A percentile compares a stretch with the other conserved stretches of the same genome.
Evolutionary conservation across 2,888 invertebrate genomes (phyloP).

Genomic region (Nudaria mundana): DNA sequence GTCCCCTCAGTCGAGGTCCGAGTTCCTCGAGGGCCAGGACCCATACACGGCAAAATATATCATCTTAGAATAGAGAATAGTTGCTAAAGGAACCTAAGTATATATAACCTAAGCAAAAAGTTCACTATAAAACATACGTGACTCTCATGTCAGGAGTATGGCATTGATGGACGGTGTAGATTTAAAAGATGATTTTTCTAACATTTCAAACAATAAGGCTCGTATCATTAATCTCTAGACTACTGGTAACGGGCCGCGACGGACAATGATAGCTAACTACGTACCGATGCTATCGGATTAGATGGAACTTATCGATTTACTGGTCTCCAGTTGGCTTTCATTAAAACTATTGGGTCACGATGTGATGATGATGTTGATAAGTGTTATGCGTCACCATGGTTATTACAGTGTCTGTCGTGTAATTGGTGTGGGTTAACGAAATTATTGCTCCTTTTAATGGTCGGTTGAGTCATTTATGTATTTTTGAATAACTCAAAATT

Average conservation of each 20-base stretch:
- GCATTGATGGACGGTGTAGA: conserved; percentile 45
- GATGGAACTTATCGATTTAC: conserved; percentile 71
- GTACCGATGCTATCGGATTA: conserved; percentile 60
- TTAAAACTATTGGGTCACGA: conserved; percentile 69
- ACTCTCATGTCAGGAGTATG: conserved; percentile 29
- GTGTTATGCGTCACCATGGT: conserved; percentile 43
- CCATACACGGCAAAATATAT: too few species aligned
- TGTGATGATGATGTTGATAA: conserved; percentile 50
- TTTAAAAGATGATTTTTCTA: conserved; percentile 67
- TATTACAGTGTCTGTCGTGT: conserved; percentile 35
- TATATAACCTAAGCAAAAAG: too few species aligned
- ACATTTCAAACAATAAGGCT: conserved; percentile 64
- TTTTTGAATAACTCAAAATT: too few species aligned
- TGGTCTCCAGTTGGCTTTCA: conserved; percentile 57
- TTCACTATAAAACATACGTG: conserved; percentile 9
- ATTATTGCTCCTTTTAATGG: too few species aligned
- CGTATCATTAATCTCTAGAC: conserved; percentile 70
- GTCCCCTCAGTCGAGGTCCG: too few species aligned
- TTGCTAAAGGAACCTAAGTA: too few species aligned
- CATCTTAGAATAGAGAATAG: too few species aligned
- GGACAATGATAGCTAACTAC: conserved; percentile 68
- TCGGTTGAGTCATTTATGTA: too few species aligned
- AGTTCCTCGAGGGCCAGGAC: too few species aligned
- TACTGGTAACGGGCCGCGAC: conserved; percentile 58
- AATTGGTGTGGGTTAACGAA: too few species aligned